Conservation (phyloP, 2,888 invertebrate genomes). For the Philaethria dido region DNA sequence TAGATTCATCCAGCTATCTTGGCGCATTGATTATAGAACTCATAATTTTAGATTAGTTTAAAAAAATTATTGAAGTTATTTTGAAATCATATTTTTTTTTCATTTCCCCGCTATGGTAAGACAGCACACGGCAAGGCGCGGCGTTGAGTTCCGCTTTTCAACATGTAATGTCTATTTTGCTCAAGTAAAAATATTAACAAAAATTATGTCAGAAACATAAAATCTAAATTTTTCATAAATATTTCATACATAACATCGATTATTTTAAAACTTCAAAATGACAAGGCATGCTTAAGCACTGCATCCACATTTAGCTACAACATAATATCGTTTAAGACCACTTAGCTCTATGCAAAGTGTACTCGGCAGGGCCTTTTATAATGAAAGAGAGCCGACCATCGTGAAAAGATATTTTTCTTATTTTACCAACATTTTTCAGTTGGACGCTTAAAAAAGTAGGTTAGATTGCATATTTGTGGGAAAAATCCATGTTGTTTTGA, state of each 20-base stretch:
- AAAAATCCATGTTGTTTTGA: no score
- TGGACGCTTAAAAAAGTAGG: background rate
- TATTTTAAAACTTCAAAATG: background rate
- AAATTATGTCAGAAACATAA: no score
- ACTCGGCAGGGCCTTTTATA: constrained; percentile 17
- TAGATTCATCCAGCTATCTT: no score
- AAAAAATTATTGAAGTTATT: no score
- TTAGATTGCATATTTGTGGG: background rate
- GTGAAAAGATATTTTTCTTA: constrained; percentile 10
- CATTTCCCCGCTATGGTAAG: no score
- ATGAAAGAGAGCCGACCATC: constrained; percentile 9
- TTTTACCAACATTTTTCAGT: constrained; percentile 9
- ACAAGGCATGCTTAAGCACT: constrained; percentile 23
- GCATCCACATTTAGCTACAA: constrained; percentile 11
- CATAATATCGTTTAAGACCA: constrained; percentile 19
- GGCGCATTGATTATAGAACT: no score
- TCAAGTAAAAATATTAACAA: no score
- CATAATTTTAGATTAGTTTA: no score
- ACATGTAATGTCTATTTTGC: no score
- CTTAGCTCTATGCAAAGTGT: constrained; percentile 25
- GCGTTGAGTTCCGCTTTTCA: no score
- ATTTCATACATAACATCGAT: background rate
- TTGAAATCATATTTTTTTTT: no score
- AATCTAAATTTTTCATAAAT: background rate
- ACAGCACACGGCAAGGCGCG: no score